Conservation (phyloP, 2,113 vertebrate genomes). For the Pelecanoides urinatrix region DNA sequence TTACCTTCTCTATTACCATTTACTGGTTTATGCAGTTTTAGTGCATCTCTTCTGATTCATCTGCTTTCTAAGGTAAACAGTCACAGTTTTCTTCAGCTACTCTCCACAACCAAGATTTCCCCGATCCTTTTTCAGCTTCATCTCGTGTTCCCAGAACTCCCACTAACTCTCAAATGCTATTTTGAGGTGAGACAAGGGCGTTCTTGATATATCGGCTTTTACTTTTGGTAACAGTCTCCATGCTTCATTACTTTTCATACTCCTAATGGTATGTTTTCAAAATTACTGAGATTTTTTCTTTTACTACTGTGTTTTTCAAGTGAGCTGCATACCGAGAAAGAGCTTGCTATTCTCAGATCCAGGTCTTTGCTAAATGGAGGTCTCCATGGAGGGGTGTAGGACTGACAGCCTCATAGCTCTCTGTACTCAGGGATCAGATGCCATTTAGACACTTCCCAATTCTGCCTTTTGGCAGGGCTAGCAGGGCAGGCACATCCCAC, state of each 20-base stretch:
- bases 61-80: slow-evolving; percentile 28
- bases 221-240: neutral
- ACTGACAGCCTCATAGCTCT: neutral
- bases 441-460: neutral
- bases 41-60: neutral
- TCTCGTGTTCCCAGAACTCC: slow-evolving; percentile 21
- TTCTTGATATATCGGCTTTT: neutral
- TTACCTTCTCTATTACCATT: neutral
- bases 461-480: neutral
- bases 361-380: neutral
- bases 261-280: neutral
- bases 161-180: slow-evolving; percentile 7
- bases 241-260: neutral
- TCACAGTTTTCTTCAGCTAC: neutral
- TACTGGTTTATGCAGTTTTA: neutral
- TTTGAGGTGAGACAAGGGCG: neutral
- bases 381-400: neutral
- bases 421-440: neutral
- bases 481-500: neutral
- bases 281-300: neutral
- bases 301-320: neutral
- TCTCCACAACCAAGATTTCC: neutral
- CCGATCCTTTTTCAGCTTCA: neutral
- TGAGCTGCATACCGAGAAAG: neutral
- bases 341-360: neutral